Conservation (phyloP, 2,113 vertebrate genomes). For the Proteles cristata region DNA sequence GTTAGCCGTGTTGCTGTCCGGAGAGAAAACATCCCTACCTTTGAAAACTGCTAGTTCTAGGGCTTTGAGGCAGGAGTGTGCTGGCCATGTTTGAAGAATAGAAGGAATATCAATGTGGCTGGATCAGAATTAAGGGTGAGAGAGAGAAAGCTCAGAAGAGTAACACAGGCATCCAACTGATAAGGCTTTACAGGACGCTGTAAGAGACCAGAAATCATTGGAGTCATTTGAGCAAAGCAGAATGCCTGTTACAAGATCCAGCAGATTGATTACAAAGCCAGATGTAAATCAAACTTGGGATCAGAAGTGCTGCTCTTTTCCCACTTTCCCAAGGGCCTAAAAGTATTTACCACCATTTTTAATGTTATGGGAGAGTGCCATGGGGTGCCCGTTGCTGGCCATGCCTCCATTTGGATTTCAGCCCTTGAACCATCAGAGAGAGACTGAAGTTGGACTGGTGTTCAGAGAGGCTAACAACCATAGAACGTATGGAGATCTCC, state of each 20-base stretch:
- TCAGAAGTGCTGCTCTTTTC: background rate
- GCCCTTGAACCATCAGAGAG: background rate
- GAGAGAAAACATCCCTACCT: background rate
- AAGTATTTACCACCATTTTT: background rate
- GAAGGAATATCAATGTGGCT: background rate
- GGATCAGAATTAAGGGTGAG: background rate
- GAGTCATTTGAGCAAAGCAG: background rate
- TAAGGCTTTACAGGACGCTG: background rate
- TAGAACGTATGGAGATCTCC: background rate
- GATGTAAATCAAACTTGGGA: background rate
- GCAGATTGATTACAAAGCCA: background rate
- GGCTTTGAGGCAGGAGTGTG: background rate
- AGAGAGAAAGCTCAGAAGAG: background rate
- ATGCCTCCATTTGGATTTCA: background rate
- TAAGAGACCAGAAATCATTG: background rate
- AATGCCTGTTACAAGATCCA: background rate
- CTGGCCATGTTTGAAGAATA: background rate
- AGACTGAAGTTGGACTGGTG: background rate
- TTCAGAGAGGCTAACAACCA: background rate
- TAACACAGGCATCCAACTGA: too few relatives aligned
- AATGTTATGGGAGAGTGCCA: background rate
- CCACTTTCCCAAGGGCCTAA: background rate
- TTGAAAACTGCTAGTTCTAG: background rate
- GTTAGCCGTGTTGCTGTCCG: background rate
- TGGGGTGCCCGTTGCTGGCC: background rate